Conservation (phyloP, 2,113 vertebrate species). For the Tachycineta bicolor region DNA sequence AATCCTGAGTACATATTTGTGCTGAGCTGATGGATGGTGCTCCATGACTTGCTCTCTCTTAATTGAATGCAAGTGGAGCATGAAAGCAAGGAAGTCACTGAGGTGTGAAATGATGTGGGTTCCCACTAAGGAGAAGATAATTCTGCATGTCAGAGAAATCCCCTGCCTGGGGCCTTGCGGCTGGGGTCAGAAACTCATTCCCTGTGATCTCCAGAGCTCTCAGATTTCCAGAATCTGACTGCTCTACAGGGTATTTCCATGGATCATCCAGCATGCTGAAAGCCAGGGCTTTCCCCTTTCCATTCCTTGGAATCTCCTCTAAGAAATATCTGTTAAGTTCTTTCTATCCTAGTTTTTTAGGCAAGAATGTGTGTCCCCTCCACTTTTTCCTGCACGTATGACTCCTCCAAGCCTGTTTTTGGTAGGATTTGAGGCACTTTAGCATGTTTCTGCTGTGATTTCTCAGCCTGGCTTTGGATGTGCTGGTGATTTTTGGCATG, state of each 20-base stretch:
- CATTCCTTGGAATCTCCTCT: neutral
- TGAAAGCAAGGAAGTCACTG: neutral
- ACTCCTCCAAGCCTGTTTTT: neutral
- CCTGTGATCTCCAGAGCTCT: neutral
- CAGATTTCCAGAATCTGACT: neutral
- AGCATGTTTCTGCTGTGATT: neutral
- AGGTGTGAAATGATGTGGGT: constrained; percentile 20
- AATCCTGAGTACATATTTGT: neutral
- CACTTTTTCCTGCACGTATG: neutral
- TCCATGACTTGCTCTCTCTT: neutral
- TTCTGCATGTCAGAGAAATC: constrained; percentile 29
- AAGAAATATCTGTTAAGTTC: neutral
- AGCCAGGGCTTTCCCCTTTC: neutral
- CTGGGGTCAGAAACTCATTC: neutral
- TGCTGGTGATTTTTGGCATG: neutral
- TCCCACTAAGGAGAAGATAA: constrained; percentile 42
- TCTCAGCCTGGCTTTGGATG: neutral
- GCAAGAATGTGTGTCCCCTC: neutral
- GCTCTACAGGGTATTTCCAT: neutral
- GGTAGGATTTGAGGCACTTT: neutral
- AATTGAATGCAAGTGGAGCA: constrained; percentile 26
- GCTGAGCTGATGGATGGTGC: neutral
- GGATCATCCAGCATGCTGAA: neutral
- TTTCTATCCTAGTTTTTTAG: neutral
- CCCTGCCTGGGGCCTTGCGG: neutral